Percentiles rank a stretch among this genome's conserved stretches.
Conservation (phyloP, 2,797 vertebrate genomes). For the Characodon lateralis region DNA sequence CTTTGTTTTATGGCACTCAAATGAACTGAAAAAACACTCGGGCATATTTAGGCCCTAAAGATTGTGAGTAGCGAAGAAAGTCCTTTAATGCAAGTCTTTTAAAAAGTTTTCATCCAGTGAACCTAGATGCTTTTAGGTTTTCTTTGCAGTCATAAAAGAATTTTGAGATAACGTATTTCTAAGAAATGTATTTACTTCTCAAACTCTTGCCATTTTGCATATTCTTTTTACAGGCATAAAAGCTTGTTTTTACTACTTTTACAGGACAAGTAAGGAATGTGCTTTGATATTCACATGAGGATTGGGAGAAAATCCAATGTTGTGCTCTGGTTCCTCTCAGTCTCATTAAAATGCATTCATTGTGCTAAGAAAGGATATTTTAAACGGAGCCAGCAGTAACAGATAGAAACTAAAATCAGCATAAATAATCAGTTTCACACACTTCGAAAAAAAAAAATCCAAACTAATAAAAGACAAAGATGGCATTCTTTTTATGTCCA, state of each 20-base stretch:
- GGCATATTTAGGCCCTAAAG: slow-evolving; percentile 13
- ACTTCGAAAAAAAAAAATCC: neutral
- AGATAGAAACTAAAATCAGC: slow-evolving; percentile 22
- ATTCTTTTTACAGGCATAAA: neutral
- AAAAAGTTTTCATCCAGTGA: neutral
- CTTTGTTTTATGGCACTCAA: slow-evolving; percentile 35
- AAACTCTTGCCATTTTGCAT: neutral
- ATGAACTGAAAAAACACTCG: slow-evolving; percentile 34
- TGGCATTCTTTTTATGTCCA: neutral
- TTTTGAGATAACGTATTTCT: neutral
- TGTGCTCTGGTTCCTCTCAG: slow-evolving; percentile 18
- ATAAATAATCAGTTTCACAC: slow-evolving; percentile 36
- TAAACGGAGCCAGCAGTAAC: slow-evolving; percentile 29
- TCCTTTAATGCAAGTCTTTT: slow-evolving; percentile 5
- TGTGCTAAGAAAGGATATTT: slow-evolving; percentile 33
- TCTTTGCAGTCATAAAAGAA: neutral
- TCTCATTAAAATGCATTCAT: slow-evolving; percentile 19
- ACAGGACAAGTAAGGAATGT: slow-evolving; percentile 4
- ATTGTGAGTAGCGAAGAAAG: slow-evolving; percentile 17
- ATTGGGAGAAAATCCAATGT: slow-evolving; percentile 35
- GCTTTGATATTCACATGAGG: slow-evolving; percentile 15
- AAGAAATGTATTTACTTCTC: slow-evolving; percentile 2
- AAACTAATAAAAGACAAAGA: neutral
- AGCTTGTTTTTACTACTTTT: neutral
- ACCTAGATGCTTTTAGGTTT: neutral